Evolutionary conservation across 2,888 invertebrate species (phyloP).

Genomic region (Drosophila nr. perissopoda): DNA sequence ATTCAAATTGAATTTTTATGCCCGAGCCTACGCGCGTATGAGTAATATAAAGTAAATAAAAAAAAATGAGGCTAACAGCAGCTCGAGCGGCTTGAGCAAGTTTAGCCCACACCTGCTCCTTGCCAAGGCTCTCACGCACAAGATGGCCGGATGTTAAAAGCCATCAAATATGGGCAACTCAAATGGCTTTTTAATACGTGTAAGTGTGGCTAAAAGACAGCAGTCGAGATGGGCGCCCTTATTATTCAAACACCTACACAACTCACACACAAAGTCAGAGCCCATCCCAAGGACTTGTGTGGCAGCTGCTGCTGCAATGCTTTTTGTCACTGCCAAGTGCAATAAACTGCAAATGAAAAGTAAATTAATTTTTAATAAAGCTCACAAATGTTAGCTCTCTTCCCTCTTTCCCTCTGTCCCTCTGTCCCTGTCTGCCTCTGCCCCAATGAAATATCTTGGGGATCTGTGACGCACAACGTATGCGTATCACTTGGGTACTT

Average conservation of each 20-base stretch:
- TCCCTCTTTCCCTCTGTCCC: background rate
- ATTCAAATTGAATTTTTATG: constrained; percentile 70
- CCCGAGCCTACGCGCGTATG: constrained; percentile 50
- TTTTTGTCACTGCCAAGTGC: constrained; percentile 68
- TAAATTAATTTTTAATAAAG: constrained; percentile 80
- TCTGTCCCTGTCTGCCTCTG: background rate
- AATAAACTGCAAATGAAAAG: constrained; percentile 81
- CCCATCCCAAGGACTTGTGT: constrained; percentile 31
- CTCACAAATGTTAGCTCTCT: constrained; percentile 55
- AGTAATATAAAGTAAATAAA: constrained; percentile 62
- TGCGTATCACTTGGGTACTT: constrained; percentile 65
- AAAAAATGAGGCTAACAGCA: constrained; percentile 25
- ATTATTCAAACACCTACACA: constrained; percentile 62
- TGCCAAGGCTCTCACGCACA: constrained; percentile 46
- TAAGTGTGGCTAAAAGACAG: constrained; percentile 61
- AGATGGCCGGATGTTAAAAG: constrained; percentile 60
- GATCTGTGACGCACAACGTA: constrained; percentile 32
- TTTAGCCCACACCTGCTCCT: constrained; percentile 34
- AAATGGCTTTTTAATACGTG: constrained; percentile 76
- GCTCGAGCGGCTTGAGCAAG: constrained; percentile 31
- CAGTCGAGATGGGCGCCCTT: constrained; percentile 43
- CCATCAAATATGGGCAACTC: constrained; percentile 70
- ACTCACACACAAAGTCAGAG: constrained; percentile 7
- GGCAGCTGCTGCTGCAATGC: constrained; percentile 54
- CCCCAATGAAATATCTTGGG: constrained; percentile 10